phyloP scores from a whole-genome alignment of 2,113 vertebrate species.

The Ptychochromis oligacanthus region DNA sequence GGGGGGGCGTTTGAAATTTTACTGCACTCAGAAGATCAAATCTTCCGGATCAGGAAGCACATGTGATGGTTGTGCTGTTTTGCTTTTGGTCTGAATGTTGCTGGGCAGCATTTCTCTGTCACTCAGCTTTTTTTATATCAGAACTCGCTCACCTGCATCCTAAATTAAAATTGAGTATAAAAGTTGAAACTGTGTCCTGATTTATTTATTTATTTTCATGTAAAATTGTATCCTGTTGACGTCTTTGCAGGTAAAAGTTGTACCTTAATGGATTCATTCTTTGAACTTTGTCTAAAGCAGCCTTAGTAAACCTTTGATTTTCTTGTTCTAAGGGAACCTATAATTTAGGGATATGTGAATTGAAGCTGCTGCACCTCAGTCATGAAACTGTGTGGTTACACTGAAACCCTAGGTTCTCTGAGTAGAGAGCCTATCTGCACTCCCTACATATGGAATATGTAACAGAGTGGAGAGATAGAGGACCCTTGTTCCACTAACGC shows the following conservation, averaged over 20 bases:
- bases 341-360: neutral
- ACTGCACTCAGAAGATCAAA: neutral
- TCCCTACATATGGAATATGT: no score
- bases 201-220: neutral
- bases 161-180: slow-evolving; percentile 77
- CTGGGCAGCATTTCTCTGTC: slow-evolving; percentile 76
- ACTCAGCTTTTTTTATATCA: slow-evolving; percentile 72
- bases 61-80: slow-evolving; percentile 42
- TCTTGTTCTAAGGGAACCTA: neutral
- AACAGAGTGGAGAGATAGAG: no score
- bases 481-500: neutral
- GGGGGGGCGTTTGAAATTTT: neutral
- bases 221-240: no score
- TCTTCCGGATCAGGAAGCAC: neutral
- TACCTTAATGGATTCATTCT: neutral
- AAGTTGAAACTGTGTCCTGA: slow-evolving; percentile 11
- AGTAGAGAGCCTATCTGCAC: no score
- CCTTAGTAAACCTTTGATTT: neutral
- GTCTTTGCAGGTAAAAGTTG: neutral
- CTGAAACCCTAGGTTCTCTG: no score
- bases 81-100: slow-evolving; percentile 73
- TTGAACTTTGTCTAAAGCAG: neutral
- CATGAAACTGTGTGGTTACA: no score
- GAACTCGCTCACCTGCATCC: slow-evolving; percentile 59
- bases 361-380: neutral